phyloP scores from a whole-genome alignment of 2,888 invertebrate genomes.

The Macaria notata region DNA sequence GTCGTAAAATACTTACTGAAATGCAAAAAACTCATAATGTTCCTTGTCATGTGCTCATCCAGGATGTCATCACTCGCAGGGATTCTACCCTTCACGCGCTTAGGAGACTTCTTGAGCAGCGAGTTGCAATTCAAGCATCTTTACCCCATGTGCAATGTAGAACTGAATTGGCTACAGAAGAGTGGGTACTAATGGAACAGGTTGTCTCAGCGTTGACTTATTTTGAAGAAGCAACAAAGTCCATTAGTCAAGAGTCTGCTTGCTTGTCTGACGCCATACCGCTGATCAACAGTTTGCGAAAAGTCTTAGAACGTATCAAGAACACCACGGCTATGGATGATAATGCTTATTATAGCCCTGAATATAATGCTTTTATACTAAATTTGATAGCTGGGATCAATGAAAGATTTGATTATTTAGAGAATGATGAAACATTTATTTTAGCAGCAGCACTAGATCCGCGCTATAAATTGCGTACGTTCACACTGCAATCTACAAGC shows the following conservation, averaged over 20 bases:
- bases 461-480: conserved; percentile 16
- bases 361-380: too few species aligned
- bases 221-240: conserved; percentile 8
- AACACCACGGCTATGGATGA: too few species aligned
- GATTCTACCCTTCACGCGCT: conserved; percentile 33
- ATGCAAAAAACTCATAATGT: conserved; percentile 31
- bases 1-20: conserved; percentile 33
- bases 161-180: too few species aligned
- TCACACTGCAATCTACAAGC: too few species aligned
- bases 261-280: conserved; percentile 33
- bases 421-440: conserved; percentile 30
- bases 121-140: conserved; percentile 27
- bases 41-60: conserved; percentile 34
- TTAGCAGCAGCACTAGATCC: conserved; percentile 32
- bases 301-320: too few species aligned
- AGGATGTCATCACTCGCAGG: conserved; percentile 35
- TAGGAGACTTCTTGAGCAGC: conserved; percentile 33
- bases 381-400: background rate
- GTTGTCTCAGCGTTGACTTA: conserved; percentile 7
- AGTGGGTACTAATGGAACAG: conserved; percentile 31
- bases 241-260: conserved; percentile 1
- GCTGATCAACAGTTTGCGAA: conserved; percentile 12
- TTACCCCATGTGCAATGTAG: too few species aligned
- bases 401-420: conserved; percentile 32
- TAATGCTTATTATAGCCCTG: too few species aligned